Conservation (phyloP, 1,140 invertebrate genomes). For the Zophobas morio region DNA sequence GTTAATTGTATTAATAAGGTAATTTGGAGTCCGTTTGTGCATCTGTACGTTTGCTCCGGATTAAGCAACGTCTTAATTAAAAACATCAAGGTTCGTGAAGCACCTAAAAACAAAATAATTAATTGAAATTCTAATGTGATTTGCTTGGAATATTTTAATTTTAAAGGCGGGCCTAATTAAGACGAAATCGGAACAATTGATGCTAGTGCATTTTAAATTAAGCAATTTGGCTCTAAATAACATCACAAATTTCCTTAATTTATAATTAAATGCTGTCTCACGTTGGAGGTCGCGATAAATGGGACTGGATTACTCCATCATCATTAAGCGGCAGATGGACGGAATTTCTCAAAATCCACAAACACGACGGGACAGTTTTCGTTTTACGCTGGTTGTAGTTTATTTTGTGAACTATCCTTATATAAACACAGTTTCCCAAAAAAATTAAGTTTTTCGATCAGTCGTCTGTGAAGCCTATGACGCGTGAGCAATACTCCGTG, state of each 20-base stretch:
- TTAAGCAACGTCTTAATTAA: constrained; percentile 40
- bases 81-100: constrained; percentile 42
- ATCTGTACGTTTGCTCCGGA: constrained; percentile 29
- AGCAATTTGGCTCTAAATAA: constrained; percentile 42
- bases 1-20: constrained; percentile 39
- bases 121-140: constrained; percentile 43
- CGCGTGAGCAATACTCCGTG: too few species aligned
- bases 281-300: constrained; percentile 30
- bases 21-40: constrained; percentile 36
- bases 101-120: constrained; percentile 40
- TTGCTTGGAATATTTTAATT: constrained; percentile 37
- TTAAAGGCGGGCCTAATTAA: constrained; percentile 33
- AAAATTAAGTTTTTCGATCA: background rate
- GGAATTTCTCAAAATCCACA: too few species aligned
- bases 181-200: constrained; percentile 34
- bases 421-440: too few species aligned
- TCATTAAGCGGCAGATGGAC: background rate
- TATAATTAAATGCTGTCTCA: constrained; percentile 33
- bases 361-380: background rate
- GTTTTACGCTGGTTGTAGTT: background rate
- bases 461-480: background rate
- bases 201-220: constrained; percentile 41
- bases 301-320: background rate
- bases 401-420: background rate
- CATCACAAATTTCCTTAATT: constrained; percentile 36